Percentiles rank a stretch among this genome's conserved stretches.
These are phyloP conservation scores for Myotis planiceps DNA, from an alignment of 2,797 vertebrate species.

Conservation along the genomic window DNA sequence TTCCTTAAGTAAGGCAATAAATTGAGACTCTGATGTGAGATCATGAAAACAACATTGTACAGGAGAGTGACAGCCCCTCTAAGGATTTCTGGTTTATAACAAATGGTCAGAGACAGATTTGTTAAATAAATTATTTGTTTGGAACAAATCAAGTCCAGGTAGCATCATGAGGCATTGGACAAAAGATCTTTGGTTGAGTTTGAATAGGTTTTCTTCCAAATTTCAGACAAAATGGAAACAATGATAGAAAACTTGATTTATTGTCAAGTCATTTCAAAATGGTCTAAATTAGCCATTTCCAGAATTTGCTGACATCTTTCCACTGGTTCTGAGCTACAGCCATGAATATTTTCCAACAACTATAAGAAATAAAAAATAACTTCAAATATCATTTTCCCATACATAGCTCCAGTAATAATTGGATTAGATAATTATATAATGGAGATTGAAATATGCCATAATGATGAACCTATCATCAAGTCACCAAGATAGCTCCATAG, in stretches of 20 bases:
- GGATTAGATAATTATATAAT: slow-evolving; percentile 31
- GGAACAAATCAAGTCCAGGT: slow-evolving; percentile 47
- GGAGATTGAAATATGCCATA: neutral
- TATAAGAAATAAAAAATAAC: neutral
- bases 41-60: neutral
- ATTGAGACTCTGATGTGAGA: neutral
- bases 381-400: slow-evolving; percentile 16
- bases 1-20: slow-evolving; percentile 2
- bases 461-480: slow-evolving; percentile 39
- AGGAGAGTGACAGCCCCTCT: neutral
- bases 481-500: neutral
- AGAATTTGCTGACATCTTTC: neutral
- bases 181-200: neutral
- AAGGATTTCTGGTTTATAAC: slow-evolving; percentile 1
- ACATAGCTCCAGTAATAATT: slow-evolving; percentile 13
- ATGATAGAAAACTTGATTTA: neutral
- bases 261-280: slow-evolving; percentile 21
- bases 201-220: slow-evolving; percentile 2
- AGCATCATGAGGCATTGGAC: neutral
- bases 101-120: slow-evolving; percentile 30
- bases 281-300: neutral
- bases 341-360: neutral
- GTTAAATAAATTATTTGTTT: slow-evolving; percentile 49
- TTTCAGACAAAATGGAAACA: slow-evolving; percentile 32
- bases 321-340: neutral